These are phyloP conservation scores for Ivindomyrus marchei DNA, from an alignment of 2,113 vertebrate genomes.

Conservation along the genomic window DNA sequence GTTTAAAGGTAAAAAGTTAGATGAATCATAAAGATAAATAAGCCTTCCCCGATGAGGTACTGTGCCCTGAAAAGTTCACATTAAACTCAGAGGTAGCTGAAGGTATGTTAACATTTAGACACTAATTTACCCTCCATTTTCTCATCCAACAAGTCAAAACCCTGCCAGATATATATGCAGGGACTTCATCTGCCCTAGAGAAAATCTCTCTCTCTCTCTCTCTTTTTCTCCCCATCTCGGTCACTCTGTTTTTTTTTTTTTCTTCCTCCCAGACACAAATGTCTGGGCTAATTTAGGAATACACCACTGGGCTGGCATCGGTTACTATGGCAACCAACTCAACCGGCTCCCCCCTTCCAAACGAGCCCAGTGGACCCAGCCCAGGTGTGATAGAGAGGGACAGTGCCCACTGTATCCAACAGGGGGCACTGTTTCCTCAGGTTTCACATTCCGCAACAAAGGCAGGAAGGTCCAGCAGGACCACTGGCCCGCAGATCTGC, in stretches of 20 bases:
- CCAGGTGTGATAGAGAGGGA: not conserved
- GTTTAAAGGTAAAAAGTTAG: not conserved
- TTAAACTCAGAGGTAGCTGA: not conserved
- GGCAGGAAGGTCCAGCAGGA: not conserved
- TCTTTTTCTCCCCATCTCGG: not conserved
- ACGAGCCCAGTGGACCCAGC: not conserved
- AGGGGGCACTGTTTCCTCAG: not conserved
- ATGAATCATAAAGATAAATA: not conserved
- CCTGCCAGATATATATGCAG: not conserved
- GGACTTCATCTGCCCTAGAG: not conserved
- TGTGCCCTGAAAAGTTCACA: not conserved
- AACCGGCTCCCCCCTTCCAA: not conserved
- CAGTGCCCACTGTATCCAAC: not conserved
- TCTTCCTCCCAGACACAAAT: not conserved
- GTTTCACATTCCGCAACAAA: not conserved
- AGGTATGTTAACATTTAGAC: not conserved
- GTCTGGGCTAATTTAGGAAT: not conserved
- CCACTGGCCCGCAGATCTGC: not conserved
- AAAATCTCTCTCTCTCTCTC: not conserved
- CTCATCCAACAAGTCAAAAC: not conserved
- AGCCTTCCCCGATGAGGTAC: not conserved
- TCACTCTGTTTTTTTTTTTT: not conserved
- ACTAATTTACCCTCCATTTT: not conserved
- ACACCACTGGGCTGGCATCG: not conserved
- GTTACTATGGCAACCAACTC: not conserved